Conservation (phyloP, 2,113 vertebrate species). For the Proteles cristata region DNA sequence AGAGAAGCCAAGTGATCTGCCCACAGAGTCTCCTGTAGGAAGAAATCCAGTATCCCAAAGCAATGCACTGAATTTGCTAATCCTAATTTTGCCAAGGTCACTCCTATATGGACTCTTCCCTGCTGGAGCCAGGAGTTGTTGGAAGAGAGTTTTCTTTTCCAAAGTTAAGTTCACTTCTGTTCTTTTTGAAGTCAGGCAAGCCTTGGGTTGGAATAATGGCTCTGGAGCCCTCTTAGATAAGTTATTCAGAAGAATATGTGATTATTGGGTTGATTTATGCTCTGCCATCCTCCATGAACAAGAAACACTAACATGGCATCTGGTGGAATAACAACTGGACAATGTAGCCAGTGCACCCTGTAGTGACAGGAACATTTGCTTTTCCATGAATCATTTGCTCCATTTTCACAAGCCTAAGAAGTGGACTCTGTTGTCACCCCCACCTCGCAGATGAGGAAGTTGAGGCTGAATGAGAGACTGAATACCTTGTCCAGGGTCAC, state of each 20-base stretch:
- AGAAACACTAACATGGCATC: background rate
- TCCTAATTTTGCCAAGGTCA: background rate
- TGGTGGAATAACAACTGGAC: background rate
- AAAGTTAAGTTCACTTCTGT: slow-evolving; percentile 14
- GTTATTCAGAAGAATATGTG: slow-evolving; percentile 8
- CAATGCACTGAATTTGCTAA: background rate
- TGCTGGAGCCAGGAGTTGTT: background rate
- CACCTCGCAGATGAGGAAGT: background rate
- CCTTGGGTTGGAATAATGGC: background rate
- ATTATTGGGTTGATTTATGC: slow-evolving; percentile 28
- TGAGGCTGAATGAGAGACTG: background rate
- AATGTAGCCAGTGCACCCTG: background rate
- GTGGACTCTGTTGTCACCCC: background rate
- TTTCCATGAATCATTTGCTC: background rate
- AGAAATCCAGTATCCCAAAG: background rate
- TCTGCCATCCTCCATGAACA: slow-evolving; percentile 28
- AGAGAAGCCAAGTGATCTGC: background rate
- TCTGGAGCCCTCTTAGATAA: background rate
- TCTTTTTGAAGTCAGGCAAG: slow-evolving; percentile 46
- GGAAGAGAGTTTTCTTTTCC: slow-evolving; percentile 31
- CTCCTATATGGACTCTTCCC: background rate
- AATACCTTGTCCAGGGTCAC: background rate
- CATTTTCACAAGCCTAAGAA: background rate
- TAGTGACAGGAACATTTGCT: background rate
- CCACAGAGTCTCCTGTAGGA: background rate